Base-by-base conservation (phyloP, 2,113 vertebrate genomes). In the Petaurus breviceps region DNA sequence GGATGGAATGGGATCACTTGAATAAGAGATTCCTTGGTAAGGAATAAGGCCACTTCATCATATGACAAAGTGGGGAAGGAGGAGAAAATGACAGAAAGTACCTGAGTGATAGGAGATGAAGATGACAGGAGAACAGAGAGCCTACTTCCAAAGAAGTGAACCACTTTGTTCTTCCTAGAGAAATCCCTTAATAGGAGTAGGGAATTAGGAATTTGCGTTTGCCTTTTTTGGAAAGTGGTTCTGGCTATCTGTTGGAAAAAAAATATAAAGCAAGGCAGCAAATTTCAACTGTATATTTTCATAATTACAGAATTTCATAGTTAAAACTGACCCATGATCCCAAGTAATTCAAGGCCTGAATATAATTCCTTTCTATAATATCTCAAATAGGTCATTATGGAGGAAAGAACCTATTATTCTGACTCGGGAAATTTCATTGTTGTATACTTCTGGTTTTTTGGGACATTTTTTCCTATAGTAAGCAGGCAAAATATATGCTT, bases 221-320 rank as follows among this genome's bases (percentile, higher is more conserved):
- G n/a, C 47, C 92, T 96, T 91, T 92, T 96, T 92, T 84, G 26
- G 90, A 61, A 90, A 94, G 54, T 93, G 43, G 68, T 2, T 97
- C 49, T 91, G 53, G 91, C 46, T 43, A 43, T 14, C 11, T 68
- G 11, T 68, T 92, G 11, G 19, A 52, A 91, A 93, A 94, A 53
- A 96, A 93, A 57, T 89, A 90, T 94, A 90, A 95, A 95, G 7
- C 90, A 16, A 61, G 6, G 37, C 90, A 92, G 91, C 22, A 61
- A 93, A 43, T 57, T 53, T 61, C 49, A 94, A 52, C 22, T 89
- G 3, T 92, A 50, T 68, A 91, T 92, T 46, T 90, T 23, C 3
- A 54, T 68, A 49, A 50, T 23, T 49, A 49, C 24, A 91, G 8
- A 89, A 89, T 89, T 3, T 49, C 68, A 84, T 10, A 84, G 6